phyloP scores from a whole-genome alignment of 1,140 invertebrate genomes.

The Gonioctena quinquepunctata region DNA sequence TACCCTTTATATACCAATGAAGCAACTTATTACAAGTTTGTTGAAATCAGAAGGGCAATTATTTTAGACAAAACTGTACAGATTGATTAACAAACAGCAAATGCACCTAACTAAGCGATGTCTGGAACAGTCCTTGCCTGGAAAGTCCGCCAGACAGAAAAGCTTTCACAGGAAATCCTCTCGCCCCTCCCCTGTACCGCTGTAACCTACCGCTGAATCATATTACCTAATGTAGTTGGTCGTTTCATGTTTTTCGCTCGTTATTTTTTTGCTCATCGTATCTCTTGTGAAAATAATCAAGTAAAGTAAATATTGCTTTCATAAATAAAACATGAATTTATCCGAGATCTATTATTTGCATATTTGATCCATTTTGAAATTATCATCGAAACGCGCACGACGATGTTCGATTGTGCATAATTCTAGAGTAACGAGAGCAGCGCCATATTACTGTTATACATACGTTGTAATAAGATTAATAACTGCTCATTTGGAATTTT shows the following conservation, averaged over 20 bases:
- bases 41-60: no score
- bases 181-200: neutral
- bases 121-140: no score
- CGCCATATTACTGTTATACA: constrained; percentile 21
- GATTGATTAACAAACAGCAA: no score
- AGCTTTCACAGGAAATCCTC: no score
- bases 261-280: constrained; percentile 41
- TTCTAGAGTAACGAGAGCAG: constrained; percentile 32
- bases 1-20: no score
- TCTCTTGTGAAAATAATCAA: constrained; percentile 43
- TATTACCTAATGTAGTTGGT: constrained; percentile 28
- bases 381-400: constrained; percentile 34
- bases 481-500: constrained; percentile 16
- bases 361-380: constrained; percentile 50
- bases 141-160: no score
- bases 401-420: constrained; percentile 37
- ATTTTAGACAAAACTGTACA: no score
- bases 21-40: no score
- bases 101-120: no score
- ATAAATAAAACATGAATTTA: constrained; percentile 48
- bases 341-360: constrained; percentile 51
- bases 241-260: constrained; percentile 37
- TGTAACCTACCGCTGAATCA: neutral
- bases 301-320: constrained; percentile 42
- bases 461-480: constrained; percentile 21